Percentiles rank a stretch among this genome's conserved stretches.
Conservation (phyloP, 2,797 vertebrate genomes). For the Ctenopoma multispine region DNA sequence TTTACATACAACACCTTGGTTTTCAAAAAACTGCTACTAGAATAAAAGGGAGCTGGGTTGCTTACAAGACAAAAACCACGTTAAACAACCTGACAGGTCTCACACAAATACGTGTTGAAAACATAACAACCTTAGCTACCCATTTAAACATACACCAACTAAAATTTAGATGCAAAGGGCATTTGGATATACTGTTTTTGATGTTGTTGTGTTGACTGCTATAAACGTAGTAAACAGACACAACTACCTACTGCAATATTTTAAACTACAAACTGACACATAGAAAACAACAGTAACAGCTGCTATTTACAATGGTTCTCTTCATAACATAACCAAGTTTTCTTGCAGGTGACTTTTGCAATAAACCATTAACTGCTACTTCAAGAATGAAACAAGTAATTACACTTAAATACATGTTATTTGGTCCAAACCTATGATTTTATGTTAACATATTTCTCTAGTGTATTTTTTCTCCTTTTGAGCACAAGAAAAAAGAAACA, state of each 20-base stretch:
- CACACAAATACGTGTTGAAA: neutral
- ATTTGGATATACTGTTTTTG: too few species aligned
- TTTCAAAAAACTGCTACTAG: neutral
- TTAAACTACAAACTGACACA: neutral
- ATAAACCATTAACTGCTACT: neutral
- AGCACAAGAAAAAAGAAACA: neutral
- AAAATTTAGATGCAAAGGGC: neutral
- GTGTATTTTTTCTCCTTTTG: constrained; percentile 7
- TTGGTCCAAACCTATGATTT: too few species aligned
- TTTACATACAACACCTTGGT: neutral
- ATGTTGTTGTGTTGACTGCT: too few species aligned
- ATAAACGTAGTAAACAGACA: too few species aligned
- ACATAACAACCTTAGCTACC: neutral
- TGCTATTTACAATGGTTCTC: neutral
- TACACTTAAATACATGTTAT: too few species aligned
- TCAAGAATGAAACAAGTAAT: too few species aligned
- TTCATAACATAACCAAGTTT: constrained; percentile 1
- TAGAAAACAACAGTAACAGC: neutral
- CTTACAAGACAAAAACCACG: neutral
- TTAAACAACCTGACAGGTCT: neutral
- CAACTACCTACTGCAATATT: neutral
- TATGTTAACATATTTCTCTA: too few species aligned
- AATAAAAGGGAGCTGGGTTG: neutral
- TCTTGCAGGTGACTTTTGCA: neutral
- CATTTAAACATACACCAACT: neutral